phyloP scores from a whole-genome alignment of 2,797 vertebrate species.

The Clarias platycephalus region DNA sequence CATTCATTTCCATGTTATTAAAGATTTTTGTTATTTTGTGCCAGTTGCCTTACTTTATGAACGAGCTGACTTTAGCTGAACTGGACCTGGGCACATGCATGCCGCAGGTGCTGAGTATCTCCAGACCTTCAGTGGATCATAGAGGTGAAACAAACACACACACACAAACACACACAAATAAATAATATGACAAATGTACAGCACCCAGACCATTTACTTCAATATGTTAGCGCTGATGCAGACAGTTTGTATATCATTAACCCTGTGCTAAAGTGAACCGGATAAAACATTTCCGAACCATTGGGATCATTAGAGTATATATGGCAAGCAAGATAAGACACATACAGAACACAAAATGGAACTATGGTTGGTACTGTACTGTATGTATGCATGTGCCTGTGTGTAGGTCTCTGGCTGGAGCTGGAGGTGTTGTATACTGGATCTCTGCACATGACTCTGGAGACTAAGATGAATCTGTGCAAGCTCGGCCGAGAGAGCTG shows the following conservation, averaged over 20 bases:
- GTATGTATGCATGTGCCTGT: background rate
- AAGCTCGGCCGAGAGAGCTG: conserved; percentile 81
- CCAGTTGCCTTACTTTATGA: conserved; percentile 88
- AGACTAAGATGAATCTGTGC: conserved; percentile 88
- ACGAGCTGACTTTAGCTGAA: conserved; percentile 81
- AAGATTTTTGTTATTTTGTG: background rate
- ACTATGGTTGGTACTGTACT: background rate
- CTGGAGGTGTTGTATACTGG: conserved; percentile 84
- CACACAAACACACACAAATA: background rate
- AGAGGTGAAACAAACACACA: conserved; percentile 68
- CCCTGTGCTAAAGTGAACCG: background rate
- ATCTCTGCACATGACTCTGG: conserved; percentile 84
- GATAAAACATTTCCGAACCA: background rate
- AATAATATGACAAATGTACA: background rate
- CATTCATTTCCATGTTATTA: background rate
- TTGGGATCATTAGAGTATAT: background rate
- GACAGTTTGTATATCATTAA: background rate
- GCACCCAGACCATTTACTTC: background rate
- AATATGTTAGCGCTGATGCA: background rate
- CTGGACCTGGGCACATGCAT: conserved; percentile 86
- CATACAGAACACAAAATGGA: background rate
- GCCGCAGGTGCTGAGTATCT: conserved; percentile 77
- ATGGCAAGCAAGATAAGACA: background rate
- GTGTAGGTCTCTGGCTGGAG: conserved; percentile 85
- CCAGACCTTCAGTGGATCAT: conserved; percentile 76